Conservation (phyloP, 2,113 vertebrate species). For the Neogobius melanostomus region DNA sequence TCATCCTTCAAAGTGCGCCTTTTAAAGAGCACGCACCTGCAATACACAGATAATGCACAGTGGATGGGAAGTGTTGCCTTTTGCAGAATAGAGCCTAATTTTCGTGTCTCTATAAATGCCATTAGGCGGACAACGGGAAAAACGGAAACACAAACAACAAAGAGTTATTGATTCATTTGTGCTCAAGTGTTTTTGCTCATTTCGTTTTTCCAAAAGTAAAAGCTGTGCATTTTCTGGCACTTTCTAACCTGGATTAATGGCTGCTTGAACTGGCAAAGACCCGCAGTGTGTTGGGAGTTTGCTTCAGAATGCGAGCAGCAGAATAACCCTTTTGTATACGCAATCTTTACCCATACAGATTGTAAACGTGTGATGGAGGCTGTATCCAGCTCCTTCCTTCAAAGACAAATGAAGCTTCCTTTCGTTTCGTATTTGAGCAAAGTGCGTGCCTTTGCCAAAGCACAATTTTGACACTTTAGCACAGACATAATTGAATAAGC, state of each 20-base stretch:
- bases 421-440: neutral
- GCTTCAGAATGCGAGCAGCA: conserved; percentile 1
- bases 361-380: too few relatives aligned
- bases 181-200: conserved; percentile 21
- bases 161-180: conserved; percentile 32
- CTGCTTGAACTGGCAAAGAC: conserved; percentile 5
- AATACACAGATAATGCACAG: conserved; percentile 34
- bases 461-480: conserved; percentile 19
- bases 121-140: conserved; percentile 16
- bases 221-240: neutral
- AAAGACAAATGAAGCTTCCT: neutral
- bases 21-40: conserved; percentile 54
- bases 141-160: conserved; percentile 20
- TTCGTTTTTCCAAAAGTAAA: neutral
- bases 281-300: conserved; percentile 4
- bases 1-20: conserved; percentile 57
- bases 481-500: conserved; percentile 19
- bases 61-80: conserved; percentile 30
- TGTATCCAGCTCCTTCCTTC: too few relatives aligned
- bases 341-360: neutral
- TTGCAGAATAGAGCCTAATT: conserved; percentile 11
- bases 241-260: conserved; percentile 16
- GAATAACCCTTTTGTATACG: neutral
- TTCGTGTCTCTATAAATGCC: conserved; percentile 20
- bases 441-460: neutral